Evolutionary conservation across 2,888 invertebrate genomes (phyloP).

Genomic region (Trissolcus brochymenae): DNA sequence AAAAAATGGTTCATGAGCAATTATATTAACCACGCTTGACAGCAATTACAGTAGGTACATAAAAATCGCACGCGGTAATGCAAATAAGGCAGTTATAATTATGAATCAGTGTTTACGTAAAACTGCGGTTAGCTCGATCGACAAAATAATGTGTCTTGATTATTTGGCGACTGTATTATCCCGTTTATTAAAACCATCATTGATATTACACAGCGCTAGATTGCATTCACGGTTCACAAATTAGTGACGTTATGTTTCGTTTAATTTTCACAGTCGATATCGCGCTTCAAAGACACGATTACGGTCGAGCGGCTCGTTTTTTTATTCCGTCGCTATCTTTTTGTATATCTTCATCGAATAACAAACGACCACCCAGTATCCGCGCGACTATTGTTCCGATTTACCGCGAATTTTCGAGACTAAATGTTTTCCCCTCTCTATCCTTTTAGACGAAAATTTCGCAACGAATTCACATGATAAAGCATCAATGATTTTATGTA

Average conservation of each 20-base stretch:
- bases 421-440: conserved; percentile 10
- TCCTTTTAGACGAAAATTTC: too few relatives aligned
- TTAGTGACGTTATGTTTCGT: conserved; percentile 55
- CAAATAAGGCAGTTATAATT: not conserved
- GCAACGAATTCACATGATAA: too few relatives aligned
- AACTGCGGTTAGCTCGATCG: conserved; percentile 39
- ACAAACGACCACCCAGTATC: conserved; percentile 7
- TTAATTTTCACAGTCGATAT: conserved; percentile 53
- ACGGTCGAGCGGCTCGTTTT: conserved; percentile 13
- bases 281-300: conserved; percentile 53
- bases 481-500: not conserved
- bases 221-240: conserved; percentile 58
- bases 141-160: conserved; percentile 52
- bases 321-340: conserved; percentile 24
- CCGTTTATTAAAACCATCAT: conserved; percentile 41
- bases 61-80: not conserved
- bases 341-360: too few relatives aligned
- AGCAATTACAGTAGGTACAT: not conserved
- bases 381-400: conserved; percentile 31
- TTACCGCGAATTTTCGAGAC: conserved; percentile 29
- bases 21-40: conserved; percentile 13
- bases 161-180: conserved; percentile 55
- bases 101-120: conserved; percentile 11
- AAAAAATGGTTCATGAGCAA: conserved; percentile 20
- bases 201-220: conserved; percentile 55